Evolutionary conservation across 2,113 vertebrate genomes (phyloP).

Genomic region (Toxotes jaculatrix): DNA sequence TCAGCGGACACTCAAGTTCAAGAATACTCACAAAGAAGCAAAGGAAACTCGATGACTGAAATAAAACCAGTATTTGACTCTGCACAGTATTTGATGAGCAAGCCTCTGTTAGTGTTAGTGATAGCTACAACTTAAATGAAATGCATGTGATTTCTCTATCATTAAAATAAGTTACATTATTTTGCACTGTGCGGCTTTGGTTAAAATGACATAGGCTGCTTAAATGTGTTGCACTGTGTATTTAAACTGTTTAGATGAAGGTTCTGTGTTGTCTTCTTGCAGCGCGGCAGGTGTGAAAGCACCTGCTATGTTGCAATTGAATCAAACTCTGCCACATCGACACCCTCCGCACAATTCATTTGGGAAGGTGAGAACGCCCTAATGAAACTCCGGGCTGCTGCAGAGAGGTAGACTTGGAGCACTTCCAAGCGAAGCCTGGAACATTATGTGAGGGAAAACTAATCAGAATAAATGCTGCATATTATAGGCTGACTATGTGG

Average conservation of each 20-base stretch:
- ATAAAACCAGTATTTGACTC: background rate
- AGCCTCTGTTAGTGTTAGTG: background rate
- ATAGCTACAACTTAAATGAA: too few species aligned
- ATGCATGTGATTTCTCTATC: background rate
- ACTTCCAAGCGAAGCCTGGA: slow-evolving; percentile 12
- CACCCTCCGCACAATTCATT: background rate
- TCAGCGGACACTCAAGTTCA: slow-evolving; percentile 45
- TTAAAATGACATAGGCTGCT: background rate
- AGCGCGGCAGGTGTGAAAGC: slow-evolving; percentile 2
- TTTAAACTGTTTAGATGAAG: background rate
- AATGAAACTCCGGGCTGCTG: slow-evolving; percentile 33
- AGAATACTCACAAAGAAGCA: slow-evolving; percentile 15
- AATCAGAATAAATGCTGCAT: slow-evolving; percentile 11
- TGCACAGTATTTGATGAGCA: background rate
- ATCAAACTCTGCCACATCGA: slow-evolving; percentile 37
- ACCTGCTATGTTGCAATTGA: slow-evolving; percentile 15
- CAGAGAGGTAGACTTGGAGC: background rate
- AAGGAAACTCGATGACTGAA: background rate
- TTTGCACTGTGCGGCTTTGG: background rate
- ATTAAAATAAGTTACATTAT: background rate
- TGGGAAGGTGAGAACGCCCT: slow-evolving; percentile 29
- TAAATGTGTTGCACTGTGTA: background rate
- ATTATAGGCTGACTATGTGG: slow-evolving; percentile 1
- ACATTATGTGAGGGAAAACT: slow-evolving; percentile 6
- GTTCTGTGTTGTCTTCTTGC: background rate